Evolutionary conservation across 2,888 invertebrate genomes (phyloP).

Genomic region (Oligia latruncula): DNA sequence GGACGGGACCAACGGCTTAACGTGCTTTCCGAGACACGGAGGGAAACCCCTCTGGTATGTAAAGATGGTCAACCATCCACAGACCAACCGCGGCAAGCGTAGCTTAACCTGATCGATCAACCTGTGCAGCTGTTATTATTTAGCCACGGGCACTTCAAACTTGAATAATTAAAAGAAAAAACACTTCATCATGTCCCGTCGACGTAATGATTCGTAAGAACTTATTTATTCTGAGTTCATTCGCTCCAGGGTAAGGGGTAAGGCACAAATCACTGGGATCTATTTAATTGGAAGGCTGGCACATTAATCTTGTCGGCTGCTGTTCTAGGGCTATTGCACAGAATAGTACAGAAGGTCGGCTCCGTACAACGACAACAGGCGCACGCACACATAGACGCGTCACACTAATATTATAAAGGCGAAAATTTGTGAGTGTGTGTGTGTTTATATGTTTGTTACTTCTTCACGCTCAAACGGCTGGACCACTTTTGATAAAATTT

Average conservation of each 20-base stretch:
- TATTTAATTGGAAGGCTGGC: constrained; percentile 52
- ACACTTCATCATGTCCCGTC: constrained; percentile 41
- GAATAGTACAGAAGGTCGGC: neutral
- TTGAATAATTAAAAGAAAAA: constrained; percentile 53
- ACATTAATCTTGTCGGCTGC: constrained; percentile 50
- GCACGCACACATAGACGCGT: neutral
- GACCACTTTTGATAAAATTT: too few relatives aligned
- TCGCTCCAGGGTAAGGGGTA: constrained; percentile 24
- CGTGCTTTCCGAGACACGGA: too few relatives aligned
- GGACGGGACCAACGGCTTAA: too few relatives aligned
- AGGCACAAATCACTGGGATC: constrained; percentile 36
- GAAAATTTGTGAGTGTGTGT: too few relatives aligned
- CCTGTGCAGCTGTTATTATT: too few relatives aligned
- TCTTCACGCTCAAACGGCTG: too few relatives aligned
- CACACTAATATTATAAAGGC: too few relatives aligned
- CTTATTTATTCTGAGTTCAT: constrained; percentile 53
- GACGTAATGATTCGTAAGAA: constrained; percentile 34
- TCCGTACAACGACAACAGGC: neutral
- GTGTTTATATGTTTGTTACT: too few relatives aligned
- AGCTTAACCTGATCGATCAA: too few relatives aligned
- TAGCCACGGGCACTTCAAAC: constrained; percentile 18
- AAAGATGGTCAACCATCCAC: too few relatives aligned
- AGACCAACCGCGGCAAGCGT: too few relatives aligned
- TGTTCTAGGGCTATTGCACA: constrained; percentile 2
- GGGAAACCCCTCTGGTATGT: too few relatives aligned